phyloP scores from a whole-genome alignment of 2,888 invertebrate species.

The Alsophila aescularia region DNA sequence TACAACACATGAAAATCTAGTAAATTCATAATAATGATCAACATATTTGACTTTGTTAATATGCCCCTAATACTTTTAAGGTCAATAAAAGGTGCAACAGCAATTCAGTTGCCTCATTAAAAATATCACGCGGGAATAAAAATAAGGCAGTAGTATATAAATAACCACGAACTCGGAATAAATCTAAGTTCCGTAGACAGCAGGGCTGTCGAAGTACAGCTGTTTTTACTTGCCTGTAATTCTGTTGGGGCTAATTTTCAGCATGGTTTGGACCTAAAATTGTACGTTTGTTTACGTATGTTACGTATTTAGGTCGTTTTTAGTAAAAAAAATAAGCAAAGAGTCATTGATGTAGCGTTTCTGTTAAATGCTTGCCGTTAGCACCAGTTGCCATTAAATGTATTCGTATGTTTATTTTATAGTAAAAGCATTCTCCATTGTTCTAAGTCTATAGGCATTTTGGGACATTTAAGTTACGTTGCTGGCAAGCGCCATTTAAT shows the following conservation, averaged over 20 bases:
- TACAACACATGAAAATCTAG: background rate
- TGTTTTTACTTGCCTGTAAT: slow-evolving; percentile 14
- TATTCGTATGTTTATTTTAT: too few relatives aligned
- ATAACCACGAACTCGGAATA: slow-evolving; percentile 76
- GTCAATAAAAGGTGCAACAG: slow-evolving; percentile 75
- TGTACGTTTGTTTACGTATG: background rate
- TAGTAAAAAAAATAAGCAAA: background rate
- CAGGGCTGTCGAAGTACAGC: slow-evolving; percentile 62
- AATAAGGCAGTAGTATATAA: slow-evolving; percentile 76
- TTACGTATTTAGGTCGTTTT: background rate
- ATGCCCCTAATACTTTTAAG: slow-evolving; percentile 64
- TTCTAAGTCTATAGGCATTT: too few relatives aligned
- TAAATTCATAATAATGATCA: background rate
- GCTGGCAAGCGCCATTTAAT: too few relatives aligned
- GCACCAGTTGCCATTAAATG: too few relatives aligned
- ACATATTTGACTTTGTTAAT: too few relatives aligned
- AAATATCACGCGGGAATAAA: slow-evolving; percentile 82
- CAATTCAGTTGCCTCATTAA: slow-evolving; percentile 80
- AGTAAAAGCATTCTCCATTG: too few relatives aligned
- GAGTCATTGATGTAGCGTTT: background rate
- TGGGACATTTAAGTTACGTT: too few relatives aligned
- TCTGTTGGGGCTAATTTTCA: slow-evolving; percentile 17
- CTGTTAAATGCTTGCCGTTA: too few relatives aligned
- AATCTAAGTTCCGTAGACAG: slow-evolving; percentile 76
- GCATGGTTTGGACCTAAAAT: background rate